Base-by-base conservation (phyloP, 2,888 invertebrate species). In the Rutpela maculata region DNA sequence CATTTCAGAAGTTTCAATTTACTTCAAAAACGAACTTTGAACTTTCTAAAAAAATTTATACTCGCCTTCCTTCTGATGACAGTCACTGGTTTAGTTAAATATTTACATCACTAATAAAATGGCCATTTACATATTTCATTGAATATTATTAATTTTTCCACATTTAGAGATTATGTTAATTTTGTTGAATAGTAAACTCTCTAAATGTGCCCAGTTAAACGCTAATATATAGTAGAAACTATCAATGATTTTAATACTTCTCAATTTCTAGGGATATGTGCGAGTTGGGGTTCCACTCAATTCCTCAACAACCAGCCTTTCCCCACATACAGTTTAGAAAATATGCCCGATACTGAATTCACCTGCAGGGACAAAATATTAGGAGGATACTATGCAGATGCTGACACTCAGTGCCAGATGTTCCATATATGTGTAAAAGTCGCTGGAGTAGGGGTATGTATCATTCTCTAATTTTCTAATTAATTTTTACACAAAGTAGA, bases 391-490 rank as follows among this genome's bases (percentile, higher is more conserved):
- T 97, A 97, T 89, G 96, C 96, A 55, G 96, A 97, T 90, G 93
- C 94, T 3, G 96, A 96, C 88, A 95, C 96, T 38, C 95, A 95
- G 88, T 97, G 97, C 90, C 96, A 96, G 88, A 95, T 96, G 91
- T 97, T 97, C 90, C 96, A 97, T 88, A 95, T 97, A 78, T 97
- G 97, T 89, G 96, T 96, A 81, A 94, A 95, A 87, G 95, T 96
- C 57, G 94, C 96, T 55, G 96, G 96, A 82, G 93, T 94, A 66
- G 94, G 94, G 85, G 92, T 92, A 90, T 91, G 91, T 90, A 26
- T 0, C 1, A 59, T 59, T 57, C n/a, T n/a, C n/a, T n/a, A n/a
- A 5, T 59, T 59, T 2, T 17, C n/a, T 50, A 50, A 7, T n/a
- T n/a, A n/a, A 43, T 10, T 12, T 63, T 38, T 63, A 18, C 15